Percentiles rank a stretch among this genome's conserved stretches.
Evolutionary conservation across 23 tunicate species (phyloP).

Genomic region (Halocynthia roretzi): DNA sequence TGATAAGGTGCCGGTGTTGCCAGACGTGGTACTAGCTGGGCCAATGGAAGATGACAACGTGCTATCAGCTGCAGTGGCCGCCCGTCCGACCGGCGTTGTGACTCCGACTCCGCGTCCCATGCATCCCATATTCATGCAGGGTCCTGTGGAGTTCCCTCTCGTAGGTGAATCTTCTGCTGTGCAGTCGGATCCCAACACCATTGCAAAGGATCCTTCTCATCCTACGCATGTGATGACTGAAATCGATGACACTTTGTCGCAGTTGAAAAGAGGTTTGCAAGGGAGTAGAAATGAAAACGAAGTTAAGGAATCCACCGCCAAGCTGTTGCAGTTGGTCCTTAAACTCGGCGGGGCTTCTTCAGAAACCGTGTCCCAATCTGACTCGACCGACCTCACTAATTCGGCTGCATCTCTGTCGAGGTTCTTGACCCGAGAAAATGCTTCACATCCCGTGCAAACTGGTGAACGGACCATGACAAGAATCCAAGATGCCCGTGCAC

Average conservation of each 20-base stretch:
- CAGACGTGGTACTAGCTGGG: too few relatives aligned
- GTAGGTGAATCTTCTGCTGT: background rate
- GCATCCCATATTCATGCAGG: constrained; percentile 20
- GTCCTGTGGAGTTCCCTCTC: background rate
- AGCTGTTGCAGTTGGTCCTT: constrained; percentile 10
- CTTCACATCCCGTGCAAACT: too few relatives aligned
- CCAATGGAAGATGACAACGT: too few relatives aligned
- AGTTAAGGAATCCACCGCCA: constrained; percentile 6
- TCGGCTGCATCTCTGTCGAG: too few relatives aligned
- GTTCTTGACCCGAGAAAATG: too few relatives aligned
- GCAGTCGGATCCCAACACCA: background rate
- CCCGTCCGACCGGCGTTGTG: constrained; percentile 24
- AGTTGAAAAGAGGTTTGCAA: constrained; percentile 7
- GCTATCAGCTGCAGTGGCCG: background rate
- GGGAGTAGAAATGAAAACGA: background rate
- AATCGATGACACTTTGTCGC: constrained; percentile 15
- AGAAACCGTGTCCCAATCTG: too few relatives aligned
- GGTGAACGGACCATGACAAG: too few relatives aligned
- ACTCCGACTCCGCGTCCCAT: constrained; percentile 16
- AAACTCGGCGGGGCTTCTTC: constrained; percentile 8
- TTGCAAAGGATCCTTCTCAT: background rate
- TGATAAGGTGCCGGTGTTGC: too few relatives aligned
- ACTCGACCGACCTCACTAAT: too few relatives aligned
- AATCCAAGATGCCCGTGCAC: background rate
- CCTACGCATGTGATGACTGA: background rate